phyloP scores from a whole-genome alignment of 2,888 invertebrate genomes.

The Thumatha senex region DNA sequence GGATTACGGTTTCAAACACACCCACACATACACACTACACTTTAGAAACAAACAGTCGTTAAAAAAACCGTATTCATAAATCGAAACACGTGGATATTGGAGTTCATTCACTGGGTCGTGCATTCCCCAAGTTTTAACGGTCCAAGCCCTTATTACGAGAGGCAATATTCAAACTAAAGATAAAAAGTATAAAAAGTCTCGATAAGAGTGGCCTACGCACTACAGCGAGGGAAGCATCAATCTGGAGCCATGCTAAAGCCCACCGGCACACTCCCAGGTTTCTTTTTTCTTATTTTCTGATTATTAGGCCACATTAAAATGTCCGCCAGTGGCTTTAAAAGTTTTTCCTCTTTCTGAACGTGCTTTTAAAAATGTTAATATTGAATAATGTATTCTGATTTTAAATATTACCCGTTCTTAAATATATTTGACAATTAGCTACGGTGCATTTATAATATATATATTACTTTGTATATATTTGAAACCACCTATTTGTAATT shows the following conservation, averaged over 20 bases:
- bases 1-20: background rate
- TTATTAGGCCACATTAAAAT: constrained; percentile 82
- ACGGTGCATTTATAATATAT: too few species aligned
- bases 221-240: constrained; percentile 64
- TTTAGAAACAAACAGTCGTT: constrained; percentile 35
- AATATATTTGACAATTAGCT: too few species aligned
- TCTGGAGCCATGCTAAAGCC: constrained; percentile 76
- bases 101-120: constrained; percentile 66
- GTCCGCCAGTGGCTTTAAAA: constrained; percentile 61
- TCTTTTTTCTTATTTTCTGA: constrained; percentile 69
- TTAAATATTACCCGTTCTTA: too few species aligned
- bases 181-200: constrained; percentile 65
- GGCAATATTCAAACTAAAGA: constrained; percentile 74
- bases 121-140: constrained; percentile 63
- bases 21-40: constrained; percentile 11
- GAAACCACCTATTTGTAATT: too few species aligned
- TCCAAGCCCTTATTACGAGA: constrained; percentile 69
- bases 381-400: too few species aligned
- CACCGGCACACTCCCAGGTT: constrained; percentile 64
- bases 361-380: background rate
- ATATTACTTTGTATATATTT: too few species aligned
- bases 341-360: constrained; percentile 30
- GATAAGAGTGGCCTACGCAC: constrained; percentile 58
- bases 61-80: constrained; percentile 43
- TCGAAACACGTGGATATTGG: constrained; percentile 50